phyloP scores from a whole-genome alignment of 2,888 invertebrate genomes.

The Branchipolynoe longqiensis region DNA sequence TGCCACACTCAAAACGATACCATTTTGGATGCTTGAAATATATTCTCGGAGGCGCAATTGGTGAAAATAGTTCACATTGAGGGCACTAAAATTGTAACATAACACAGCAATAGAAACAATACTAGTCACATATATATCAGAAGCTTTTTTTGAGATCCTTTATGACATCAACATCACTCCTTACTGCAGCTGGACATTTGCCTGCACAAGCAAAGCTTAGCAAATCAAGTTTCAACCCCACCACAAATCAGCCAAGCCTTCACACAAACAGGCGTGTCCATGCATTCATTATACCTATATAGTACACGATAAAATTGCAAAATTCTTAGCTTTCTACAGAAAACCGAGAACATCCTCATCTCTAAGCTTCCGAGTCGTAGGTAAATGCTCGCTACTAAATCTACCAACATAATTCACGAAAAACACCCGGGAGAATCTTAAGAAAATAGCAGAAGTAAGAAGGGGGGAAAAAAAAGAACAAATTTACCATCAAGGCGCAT shows the following conservation, averaged over 20 bases:
- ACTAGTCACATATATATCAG: not conserved
- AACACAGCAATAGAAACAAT: slow-evolving; percentile 9
- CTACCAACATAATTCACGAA: not conserved
- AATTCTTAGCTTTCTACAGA: not conserved
- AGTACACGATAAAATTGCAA: not conserved
- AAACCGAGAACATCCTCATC: not conserved
- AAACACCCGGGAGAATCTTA: not conserved
- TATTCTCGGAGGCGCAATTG: too few relatives aligned
- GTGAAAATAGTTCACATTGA: too few relatives aligned
- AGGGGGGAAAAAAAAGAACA: not conserved
- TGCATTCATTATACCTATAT: not conserved
- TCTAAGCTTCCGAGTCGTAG: not conserved
- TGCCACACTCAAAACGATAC: too few relatives aligned
- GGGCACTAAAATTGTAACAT: not conserved
- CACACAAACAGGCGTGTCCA: not conserved
- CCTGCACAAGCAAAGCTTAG: not conserved
- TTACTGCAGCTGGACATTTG: not conserved
- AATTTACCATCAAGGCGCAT: not conserved
- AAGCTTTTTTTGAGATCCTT: not conserved
- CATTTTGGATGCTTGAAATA: too few relatives aligned
- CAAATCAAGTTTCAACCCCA: slow-evolving; percentile 27
- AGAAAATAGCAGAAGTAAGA: too few relatives aligned
- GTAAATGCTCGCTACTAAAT: not conserved
- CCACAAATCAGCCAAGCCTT: not conserved
- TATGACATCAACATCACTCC: not conserved